Percentiles rank a stretch among this genome's conserved stretches.
These are phyloP conservation scores for Enteromius argenteus DNA, from an alignment of 2,797 vertebrate species.

Conservation along the genomic window DNA sequence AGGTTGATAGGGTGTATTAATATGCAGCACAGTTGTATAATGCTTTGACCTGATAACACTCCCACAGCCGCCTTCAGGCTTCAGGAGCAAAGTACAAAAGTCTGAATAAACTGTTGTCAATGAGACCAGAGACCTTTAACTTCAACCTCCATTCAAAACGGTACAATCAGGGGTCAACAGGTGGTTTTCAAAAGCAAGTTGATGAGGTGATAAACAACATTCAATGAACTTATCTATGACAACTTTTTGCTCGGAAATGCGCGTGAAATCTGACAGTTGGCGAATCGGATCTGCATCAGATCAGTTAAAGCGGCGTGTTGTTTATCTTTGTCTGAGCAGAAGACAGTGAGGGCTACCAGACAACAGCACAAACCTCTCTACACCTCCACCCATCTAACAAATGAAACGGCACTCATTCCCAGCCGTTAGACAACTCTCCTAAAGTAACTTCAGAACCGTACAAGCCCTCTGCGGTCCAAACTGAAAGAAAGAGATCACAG, in stretches of 20 bases:
- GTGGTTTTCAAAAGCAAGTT: conserved; percentile 22
- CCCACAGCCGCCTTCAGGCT: conserved; percentile 65
- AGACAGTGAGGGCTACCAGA: background rate
- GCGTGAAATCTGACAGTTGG: conserved; percentile 27
- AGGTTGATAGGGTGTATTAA: conserved; percentile 58
- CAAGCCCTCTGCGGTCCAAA: background rate
- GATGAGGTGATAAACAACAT: background rate
- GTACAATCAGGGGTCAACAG: conserved; percentile 24
- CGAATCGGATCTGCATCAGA: background rate
- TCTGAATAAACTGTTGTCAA: conserved; percentile 11
- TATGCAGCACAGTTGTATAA: conserved; percentile 66
- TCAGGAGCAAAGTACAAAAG: conserved; percentile 68
- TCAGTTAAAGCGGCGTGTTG: background rate
- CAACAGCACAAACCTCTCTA: conserved; percentile 51
- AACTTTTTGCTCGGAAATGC: background rate
- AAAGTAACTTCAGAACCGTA: background rate
- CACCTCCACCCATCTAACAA: conserved; percentile 56
- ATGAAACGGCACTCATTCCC: background rate
- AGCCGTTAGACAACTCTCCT: background rate
- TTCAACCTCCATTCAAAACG: background rate
- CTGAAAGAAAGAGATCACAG: conserved; percentile 29
- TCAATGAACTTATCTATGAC: background rate
- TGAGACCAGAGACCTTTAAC: background rate
- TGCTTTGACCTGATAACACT: conserved; percentile 59
- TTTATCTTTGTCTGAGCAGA: conserved; percentile 17